These are phyloP conservation scores for Antheraea mylitta DNA, from an alignment of 1,140 invertebrate genomes.

Conservation along the genomic window DNA sequence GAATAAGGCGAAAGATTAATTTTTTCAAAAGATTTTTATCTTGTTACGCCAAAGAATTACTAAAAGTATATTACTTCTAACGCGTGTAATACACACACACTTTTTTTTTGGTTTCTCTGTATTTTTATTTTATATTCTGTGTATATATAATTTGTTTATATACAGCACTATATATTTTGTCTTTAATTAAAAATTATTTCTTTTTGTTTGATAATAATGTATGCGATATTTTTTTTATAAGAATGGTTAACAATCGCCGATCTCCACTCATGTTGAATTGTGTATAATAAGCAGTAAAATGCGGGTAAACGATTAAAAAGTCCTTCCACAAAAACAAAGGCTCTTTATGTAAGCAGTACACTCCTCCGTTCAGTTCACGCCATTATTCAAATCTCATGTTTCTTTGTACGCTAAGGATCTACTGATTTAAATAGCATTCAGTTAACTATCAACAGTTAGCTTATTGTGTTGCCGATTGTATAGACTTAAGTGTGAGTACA, in stretches of 20 bases:
- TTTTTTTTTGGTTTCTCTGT: too few relatives aligned
- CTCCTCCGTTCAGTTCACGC: not conserved
- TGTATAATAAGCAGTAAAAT: conserved; percentile 12
- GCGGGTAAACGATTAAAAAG: conserved; percentile 33
- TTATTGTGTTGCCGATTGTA: conserved; percentile 23
- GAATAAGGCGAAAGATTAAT: too few relatives aligned
- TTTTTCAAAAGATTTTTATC: too few relatives aligned
- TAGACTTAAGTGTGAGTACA: not conserved
- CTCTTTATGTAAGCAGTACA: conserved; percentile 27
- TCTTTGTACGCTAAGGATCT: conserved; percentile 6
- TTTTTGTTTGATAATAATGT: too few relatives aligned
- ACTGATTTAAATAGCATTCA: not conserved
- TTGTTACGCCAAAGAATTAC: too few relatives aligned
- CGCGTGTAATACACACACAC: too few relatives aligned
- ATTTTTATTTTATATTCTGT: too few relatives aligned
- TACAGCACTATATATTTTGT: too few relatives aligned
- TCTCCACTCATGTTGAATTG: not conserved
- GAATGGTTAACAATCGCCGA: not conserved
- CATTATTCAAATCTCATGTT: conserved; percentile 4
- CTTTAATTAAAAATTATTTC: too few relatives aligned
- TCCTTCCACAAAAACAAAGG: conserved; percentile 41
- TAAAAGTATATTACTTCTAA: too few relatives aligned
- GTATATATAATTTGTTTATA: too few relatives aligned
- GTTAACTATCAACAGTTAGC: conserved; percentile 10
- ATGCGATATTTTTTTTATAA: not conserved